Percentiles rank a stretch among this genome's conserved stretches.
These are phyloP conservation scores for Ectobius pallidus DNA, from an alignment of 2,888 invertebrate genomes.

Conservation along the genomic window DNA sequence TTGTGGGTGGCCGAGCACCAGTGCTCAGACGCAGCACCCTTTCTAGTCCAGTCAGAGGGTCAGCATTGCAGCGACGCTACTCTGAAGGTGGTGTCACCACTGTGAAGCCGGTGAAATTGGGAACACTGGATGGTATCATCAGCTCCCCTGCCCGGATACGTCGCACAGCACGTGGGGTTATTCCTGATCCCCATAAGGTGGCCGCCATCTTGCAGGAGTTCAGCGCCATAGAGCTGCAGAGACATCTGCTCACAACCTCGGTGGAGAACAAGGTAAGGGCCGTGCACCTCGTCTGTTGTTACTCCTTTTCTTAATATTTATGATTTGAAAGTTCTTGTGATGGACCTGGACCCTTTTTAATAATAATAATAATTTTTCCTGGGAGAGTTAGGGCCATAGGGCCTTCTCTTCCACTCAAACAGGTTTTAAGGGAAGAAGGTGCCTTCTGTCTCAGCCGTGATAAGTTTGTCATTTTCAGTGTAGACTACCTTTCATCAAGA, in stretches of 20 bases:
- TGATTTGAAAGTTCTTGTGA: too few relatives aligned
- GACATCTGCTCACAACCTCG: slow-evolving; percentile 80
- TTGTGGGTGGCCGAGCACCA: slow-evolving; percentile 50
- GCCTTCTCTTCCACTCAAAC: too few relatives aligned
- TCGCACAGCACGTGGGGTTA: slow-evolving; percentile 65
- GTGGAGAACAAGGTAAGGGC: slow-evolving; percentile 80
- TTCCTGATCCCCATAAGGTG: slow-evolving; percentile 76
- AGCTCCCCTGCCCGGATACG: slow-evolving; percentile 50
- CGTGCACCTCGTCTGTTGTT: too few relatives aligned
- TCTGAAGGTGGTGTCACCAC: background rate
- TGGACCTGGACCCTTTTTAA: too few relatives aligned
- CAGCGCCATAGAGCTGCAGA: slow-evolving; percentile 81
- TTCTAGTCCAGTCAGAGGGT: slow-evolving; percentile 4
- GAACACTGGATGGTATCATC: slow-evolving; percentile 72
- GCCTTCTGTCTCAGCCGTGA: too few relatives aligned
- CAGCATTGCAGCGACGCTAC: background rate
- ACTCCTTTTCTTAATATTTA: too few relatives aligned
- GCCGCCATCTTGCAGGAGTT: slow-evolving; percentile 83
- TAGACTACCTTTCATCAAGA: too few relatives aligned
- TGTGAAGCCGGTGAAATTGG: slow-evolving; percentile 53
- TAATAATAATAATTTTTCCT: too few relatives aligned
- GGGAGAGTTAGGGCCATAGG: too few relatives aligned
- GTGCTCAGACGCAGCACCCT: slow-evolving; percentile 40
- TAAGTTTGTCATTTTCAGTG: too few relatives aligned
- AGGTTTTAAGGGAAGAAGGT: too few relatives aligned